Evolutionary conservation across 2,888 invertebrate genomes (phyloP).

Genomic region (Cyaniris semiargus): DNA sequence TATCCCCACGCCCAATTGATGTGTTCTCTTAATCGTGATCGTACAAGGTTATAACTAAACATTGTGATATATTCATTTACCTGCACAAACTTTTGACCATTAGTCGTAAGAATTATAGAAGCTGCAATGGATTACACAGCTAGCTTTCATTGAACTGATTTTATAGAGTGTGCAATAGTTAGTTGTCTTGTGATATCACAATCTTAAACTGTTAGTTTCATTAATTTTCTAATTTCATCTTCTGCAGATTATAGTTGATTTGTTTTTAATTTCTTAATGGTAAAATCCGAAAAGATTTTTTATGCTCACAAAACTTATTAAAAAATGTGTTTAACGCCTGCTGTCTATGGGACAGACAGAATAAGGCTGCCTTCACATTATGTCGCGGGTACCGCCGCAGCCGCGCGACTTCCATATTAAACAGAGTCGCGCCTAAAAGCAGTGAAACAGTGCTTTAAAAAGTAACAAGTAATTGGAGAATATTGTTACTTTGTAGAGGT

Average conservation of each 20-base stretch:
- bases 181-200: not conserved
- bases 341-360: too few relatives aligned
- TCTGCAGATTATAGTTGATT: not conserved
- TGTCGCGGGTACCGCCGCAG: too few relatives aligned
- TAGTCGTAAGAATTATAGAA: constrained; percentile 41
- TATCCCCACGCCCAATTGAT: constrained; percentile 67
- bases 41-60: constrained; percentile 44
- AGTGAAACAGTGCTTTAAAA: too few relatives aligned
- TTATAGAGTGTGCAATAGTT: not conserved
- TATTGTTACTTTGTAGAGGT: too few relatives aligned
- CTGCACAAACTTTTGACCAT: constrained; percentile 49
- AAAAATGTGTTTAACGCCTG: too few relatives aligned
- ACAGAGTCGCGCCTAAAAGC: too few relatives aligned
- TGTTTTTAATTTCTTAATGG: not conserved
- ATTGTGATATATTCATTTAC: constrained; percentile 64
- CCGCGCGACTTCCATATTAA: too few relatives aligned
- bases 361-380: too few relatives aligned
- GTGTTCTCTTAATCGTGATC: constrained; percentile 69
- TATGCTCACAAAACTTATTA: too few relatives aligned
- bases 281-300: not conserved
- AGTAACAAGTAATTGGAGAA: too few relatives aligned
- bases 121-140: not conserved
- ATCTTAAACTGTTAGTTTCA: not conserved
- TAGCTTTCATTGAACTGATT: not conserved
- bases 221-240: not conserved